Base-by-base conservation (phyloP, 1,140 invertebrate genomes). In the Drosophila parvula region DNA sequence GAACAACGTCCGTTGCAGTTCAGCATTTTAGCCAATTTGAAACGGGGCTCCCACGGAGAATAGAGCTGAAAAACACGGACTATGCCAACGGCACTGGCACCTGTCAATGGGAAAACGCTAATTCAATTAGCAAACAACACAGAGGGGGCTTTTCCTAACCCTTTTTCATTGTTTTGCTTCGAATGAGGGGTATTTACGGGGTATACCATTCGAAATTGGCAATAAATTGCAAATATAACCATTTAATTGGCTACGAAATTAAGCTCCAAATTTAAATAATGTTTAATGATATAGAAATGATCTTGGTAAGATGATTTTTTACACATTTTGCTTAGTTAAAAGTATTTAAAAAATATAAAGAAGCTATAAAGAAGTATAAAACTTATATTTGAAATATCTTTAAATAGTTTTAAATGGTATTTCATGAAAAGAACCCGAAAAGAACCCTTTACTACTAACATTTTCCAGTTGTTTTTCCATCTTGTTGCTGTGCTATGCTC, bases 11-110 rank as follows among this genome's bases (percentile, higher is more conserved):
- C 80, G 83, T 58, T 83, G 84, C 84, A 83, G 83, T 79, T 71
- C 79, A 88, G 83, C 82, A 86, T 86, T 79, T 82, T 86, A 36
- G 71, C 59, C 83, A 77, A 48, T 86, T 79, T 88, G 76, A 88
- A 55, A 64, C 22, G 47, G 36, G 47, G 48, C 55, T 73, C 18
- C 44, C 22, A 28, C 53, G 51, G 60, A 44, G 38, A 58, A 64
- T 41, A 32, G 45, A 34, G 36, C 59, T 22, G 60, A 75, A 41
- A 71, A 58, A 36, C 43, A 71, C 38, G 43, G 32, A 41, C 50
- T 14, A 58, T 16, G 47, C 60, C 73, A 34, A 9, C 28, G 44
- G 34, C 71, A 74, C 58, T 51, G 70, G 71, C 41, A 74, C 63
- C 74, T 63, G 47, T 60, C 47, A 55, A 51, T 79, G 79, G 74